These are phyloP conservation scores for Rhombomys opimus DNA, from an alignment of 2,113 vertebrate species.

Conservation along the genomic window DNA sequence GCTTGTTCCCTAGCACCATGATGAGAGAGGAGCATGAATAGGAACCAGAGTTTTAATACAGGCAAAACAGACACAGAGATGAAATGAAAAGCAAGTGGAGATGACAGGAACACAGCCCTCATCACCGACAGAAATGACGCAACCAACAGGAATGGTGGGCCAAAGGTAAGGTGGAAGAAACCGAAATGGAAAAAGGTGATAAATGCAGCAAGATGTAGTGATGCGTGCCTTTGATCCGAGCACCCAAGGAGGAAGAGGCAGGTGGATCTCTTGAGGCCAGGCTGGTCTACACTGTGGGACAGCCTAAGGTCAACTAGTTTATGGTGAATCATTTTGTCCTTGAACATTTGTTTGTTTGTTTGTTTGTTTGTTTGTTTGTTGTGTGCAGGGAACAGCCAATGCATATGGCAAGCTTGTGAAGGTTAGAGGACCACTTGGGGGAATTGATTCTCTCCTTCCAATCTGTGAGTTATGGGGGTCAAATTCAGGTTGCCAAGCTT, in stretches of 20 bases:
- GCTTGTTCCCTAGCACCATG: not conserved
- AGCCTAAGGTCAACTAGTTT: not conserved
- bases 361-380: no score
- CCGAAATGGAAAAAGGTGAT: no score
- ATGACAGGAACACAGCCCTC: no score
- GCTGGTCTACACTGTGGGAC: not conserved
- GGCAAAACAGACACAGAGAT: not conserved
- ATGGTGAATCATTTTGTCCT: no score
- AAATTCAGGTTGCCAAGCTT: no score
- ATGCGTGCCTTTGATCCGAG: no score
- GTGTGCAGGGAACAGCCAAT: not conserved
- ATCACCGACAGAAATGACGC: no score
- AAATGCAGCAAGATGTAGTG: no score
- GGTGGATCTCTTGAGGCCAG: no score
- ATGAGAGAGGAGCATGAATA: not conserved
- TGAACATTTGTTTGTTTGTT: no score
- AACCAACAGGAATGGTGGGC: not conserved
- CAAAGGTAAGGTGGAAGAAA: not conserved
- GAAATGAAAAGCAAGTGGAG: not conserved
- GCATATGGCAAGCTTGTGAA: not conserved
- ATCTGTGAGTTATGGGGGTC: not conserved
- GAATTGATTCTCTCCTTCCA: not conserved
- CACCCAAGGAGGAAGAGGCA: no score
- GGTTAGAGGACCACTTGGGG: not conserved
- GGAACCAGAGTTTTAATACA: not conserved